Conservation (phyloP, 2,113 vertebrate genomes). For the Enhydra lutris region DNA sequence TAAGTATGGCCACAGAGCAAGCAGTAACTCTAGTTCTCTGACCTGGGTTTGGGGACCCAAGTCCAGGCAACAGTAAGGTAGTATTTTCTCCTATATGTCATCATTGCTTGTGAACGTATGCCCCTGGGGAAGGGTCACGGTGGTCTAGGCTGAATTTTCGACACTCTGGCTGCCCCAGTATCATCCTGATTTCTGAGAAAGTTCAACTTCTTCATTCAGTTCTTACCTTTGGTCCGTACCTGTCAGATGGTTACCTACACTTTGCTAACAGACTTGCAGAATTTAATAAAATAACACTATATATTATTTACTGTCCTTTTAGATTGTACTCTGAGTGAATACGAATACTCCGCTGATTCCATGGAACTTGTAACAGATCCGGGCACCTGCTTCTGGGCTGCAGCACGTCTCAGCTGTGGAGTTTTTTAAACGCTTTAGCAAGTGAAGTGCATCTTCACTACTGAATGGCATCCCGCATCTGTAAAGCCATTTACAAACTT, state of each 20-base stretch:
- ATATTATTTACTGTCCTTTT: conserved; percentile 45
- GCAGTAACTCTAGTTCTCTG: background rate
- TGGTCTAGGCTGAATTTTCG: background rate
- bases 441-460: conserved; percentile 68
- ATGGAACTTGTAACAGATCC: conserved; percentile 72
- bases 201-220: background rate
- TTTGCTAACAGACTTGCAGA: conserved; percentile 57
- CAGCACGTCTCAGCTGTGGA: conserved; percentile 72
- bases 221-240: background rate
- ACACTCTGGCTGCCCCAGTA: background rate
- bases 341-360: conserved; percentile 74
- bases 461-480: conserved; percentile 75
- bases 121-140: background rate
- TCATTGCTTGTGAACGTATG: background rate
- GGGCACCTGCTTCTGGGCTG: conserved; percentile 77
- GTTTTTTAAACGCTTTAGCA: conserved; percentile 69
- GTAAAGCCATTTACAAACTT: conserved; percentile 83
- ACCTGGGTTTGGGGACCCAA: background rate
- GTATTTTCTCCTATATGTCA: background rate
- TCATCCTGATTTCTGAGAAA: conserved; percentile 3
- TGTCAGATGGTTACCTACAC: background rate
- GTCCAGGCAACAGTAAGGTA: background rate
- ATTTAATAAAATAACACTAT: conserved; percentile 47
- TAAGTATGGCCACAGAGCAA: background rate
- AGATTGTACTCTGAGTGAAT: conserved; percentile 8